Base-by-base conservation (phyloP, 2,888 invertebrate species). In the Melanchra persicariae region DNA sequence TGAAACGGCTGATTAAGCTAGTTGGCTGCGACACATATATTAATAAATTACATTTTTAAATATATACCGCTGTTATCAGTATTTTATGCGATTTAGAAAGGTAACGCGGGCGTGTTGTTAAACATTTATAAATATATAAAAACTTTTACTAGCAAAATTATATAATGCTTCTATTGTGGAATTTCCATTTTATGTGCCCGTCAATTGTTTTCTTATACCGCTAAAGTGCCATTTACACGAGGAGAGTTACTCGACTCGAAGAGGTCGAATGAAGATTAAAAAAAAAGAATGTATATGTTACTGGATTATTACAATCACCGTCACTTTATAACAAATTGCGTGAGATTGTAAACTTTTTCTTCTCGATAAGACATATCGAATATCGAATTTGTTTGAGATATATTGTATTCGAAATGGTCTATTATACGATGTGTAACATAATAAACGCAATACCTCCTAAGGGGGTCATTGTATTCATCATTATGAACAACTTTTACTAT, bases 71-170 rank as follows among this genome's bases (percentile, higher is more conserved):
- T 66, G 78, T 51, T 17, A 64, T 67, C 69, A 64, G 72, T 73
- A 63, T 59, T 77, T 68, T 37, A 19, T 43, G 63, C 61, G 69
- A 62, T 74, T 34, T 47, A 22, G 2, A 34, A 79, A 66, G 6
- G 47, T 49, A 51, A 10, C 45, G n/a, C 64, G 58, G 43, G 43
- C 65, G 74, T n/a, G 64, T 40, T 61, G 60, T 65, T 37, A 64
- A 45, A 75, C 24, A 45, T 79, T 75, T 77, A 57, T 15, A 69
- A 75, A 57, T n/a, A 51, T 67, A 69, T 77, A 51, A 43, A 40
- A 55, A 77, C 12, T 51, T 62, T 62, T 51, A 40, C 37, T 59
- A 72, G 22, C 58, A 54, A 45, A 26, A 45, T 19, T 19, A 40
- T 55, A 43, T 30, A 74, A 49, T 72, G 45, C 58, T 47, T 52